Base-by-base conservation (phyloP, 1,140 invertebrate species). In the Nasonia giraulti region DNA sequence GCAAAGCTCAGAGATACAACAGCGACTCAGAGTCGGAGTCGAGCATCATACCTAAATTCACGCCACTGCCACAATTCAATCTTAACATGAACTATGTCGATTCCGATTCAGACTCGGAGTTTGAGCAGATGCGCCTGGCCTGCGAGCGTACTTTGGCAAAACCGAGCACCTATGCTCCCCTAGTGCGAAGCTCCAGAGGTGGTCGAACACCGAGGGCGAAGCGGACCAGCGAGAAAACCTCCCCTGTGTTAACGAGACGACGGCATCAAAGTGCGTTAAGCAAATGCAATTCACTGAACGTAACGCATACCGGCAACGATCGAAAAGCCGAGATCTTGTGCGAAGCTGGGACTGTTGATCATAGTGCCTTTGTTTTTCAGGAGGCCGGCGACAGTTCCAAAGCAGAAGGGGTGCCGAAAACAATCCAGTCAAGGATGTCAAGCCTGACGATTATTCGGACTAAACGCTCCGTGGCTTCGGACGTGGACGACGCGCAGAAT, bases 301-400 rank as follows among this genome's bases (percentile, higher is more conserved):
- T 73, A 50, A 23, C 23, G 74, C 37, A 23, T 37, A n/a, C 47
- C 27, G 55, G 6, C 44, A 62, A 40, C 47, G 11, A 82, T n/a
- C 17, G 55, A 62, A 7, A 62, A 20, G 55, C 55, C 50, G 14
- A 76, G 7, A 78, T 11, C 8, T 33, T 20, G 17, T 55, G 1
- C 17, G n/a, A 40, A 73, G 3, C 33, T 66, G 37, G 17, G 40
- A 37, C 47, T 10, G 47, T 17, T 71, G 79, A 69, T 82, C 12
- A 82, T 31, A 66, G 77, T 81, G 33, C 55, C 62, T n/a, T 78
- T 85, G 79, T 85, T 76, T 85, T 82, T 81, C 80, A 85, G 79
- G 68, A 77, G 14, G 68, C 84, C 62, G 17, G 8, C 47, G 69
- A 40, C 6, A n/a, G 27, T n/a, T 79, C 6, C 44, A 17, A 73